Evolutionary conservation across 2,888 invertebrate genomes (phyloP).

Genomic region (Nowickia ferox): DNA sequence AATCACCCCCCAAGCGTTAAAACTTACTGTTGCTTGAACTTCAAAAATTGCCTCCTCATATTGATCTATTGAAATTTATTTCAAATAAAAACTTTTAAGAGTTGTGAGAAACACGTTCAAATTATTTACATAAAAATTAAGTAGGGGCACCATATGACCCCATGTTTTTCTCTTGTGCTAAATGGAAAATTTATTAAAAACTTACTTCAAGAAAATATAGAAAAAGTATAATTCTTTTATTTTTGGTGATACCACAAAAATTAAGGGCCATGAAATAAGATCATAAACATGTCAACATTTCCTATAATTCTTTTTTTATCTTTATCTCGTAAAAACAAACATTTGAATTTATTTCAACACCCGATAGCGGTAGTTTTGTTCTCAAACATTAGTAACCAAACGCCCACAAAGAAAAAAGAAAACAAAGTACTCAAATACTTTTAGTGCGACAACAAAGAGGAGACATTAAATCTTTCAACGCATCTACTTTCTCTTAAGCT

Average conservation of each 20-base stretch:
- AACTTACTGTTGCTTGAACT: too few relatives aligned
- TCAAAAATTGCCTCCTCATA: too few relatives aligned
- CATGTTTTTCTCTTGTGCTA: not conserved
- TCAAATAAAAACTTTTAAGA: too few relatives aligned
- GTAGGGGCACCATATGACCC: too few relatives aligned
- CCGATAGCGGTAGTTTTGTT: constrained; percentile 21
- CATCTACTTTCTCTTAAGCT: constrained; percentile 11
- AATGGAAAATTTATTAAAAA: not conserved
- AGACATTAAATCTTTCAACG: constrained; percentile 37
- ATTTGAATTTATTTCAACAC: constrained; percentile 30
- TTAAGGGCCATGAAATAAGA: not conserved
- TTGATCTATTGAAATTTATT: too few relatives aligned
- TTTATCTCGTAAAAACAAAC: constrained; percentile 8
- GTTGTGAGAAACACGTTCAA: too few relatives aligned
- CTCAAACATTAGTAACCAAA: constrained; percentile 18
- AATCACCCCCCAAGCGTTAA: too few relatives aligned
- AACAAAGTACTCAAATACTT: constrained; percentile 21
- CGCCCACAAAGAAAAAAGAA: constrained; percentile 40
- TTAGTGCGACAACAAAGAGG: not conserved
- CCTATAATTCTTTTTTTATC: constrained; percentile 1
- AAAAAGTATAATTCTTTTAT: not conserved
- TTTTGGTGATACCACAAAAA: not conserved
- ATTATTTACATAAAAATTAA: too few relatives aligned
- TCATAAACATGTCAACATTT: constrained; percentile 43
- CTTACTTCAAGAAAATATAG: not conserved